phyloP scores from a whole-genome alignment of 1,140 invertebrate species.

The Goniozus legneri region DNA sequence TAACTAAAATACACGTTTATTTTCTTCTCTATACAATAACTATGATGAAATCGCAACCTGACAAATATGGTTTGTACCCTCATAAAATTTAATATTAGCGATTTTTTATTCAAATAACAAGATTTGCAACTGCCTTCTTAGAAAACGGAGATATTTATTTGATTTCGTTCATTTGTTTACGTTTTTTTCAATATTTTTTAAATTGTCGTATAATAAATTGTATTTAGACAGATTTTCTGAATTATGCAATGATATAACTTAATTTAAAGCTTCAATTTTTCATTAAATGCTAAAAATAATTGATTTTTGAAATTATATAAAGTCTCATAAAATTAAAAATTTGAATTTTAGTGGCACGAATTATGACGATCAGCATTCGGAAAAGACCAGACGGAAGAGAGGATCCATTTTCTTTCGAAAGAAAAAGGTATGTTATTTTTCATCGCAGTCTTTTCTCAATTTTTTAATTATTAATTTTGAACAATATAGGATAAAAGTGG shows the following conservation, averaged over 20 bases:
- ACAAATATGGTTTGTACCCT: constrained; percentile 25
- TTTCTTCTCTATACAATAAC: constrained; percentile 4
- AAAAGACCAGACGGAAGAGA: constrained; percentile 76
- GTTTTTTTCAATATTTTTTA: too few species aligned
- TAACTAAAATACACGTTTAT: constrained; percentile 34
- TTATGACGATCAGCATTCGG: constrained; percentile 72
- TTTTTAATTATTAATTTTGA: not conserved
- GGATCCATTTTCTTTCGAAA: constrained; percentile 87
- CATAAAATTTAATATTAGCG: not conserved
- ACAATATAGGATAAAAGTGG: constrained; percentile 44
- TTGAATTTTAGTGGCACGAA: constrained; percentile 44
- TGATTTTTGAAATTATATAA: not conserved
- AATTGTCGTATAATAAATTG: too few species aligned
- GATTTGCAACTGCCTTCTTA: too few species aligned
- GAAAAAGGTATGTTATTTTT: constrained; percentile 64
- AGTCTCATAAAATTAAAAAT: not conserved
- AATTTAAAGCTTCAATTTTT: too few species aligned
- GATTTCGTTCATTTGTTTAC: too few species aligned
- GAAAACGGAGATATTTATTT: too few species aligned
- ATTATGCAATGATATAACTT: too few species aligned
- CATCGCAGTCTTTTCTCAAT: not conserved
- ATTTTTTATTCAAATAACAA: not conserved
- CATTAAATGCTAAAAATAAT: too few species aligned
- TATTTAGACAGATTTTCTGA: too few species aligned
- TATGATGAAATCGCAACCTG: not conserved